phyloP scores from a whole-genome alignment of 2,797 vertebrate genomes.

The Sebastes diaconus region DNA sequence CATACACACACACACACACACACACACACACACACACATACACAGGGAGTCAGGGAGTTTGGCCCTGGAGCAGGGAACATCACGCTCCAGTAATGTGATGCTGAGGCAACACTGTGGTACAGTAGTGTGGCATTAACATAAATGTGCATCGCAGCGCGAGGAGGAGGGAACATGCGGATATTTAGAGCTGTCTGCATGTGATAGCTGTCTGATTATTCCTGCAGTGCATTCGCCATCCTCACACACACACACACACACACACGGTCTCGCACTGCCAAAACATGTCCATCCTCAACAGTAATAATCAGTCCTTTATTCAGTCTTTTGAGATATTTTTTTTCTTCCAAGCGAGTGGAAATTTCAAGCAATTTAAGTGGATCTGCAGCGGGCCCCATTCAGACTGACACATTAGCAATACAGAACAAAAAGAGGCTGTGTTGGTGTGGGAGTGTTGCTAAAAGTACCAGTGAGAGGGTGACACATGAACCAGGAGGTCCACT shows the following conservation, averaged over 20 bases:
- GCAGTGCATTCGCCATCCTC: slow-evolving; percentile 10
- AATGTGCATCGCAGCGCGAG: slow-evolving; percentile 61
- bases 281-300: slow-evolving; percentile 7
- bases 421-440: neutral
- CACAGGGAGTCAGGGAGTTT: slow-evolving; percentile 58
- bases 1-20: slow-evolving; percentile 40
- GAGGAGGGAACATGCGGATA: slow-evolving; percentile 42
- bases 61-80: slow-evolving; percentile 78
- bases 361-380: neutral
- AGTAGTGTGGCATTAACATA: slow-evolving; percentile 69
- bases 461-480: neutral
- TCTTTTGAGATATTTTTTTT: slow-evolving; percentile 16
- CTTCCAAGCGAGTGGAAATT: neutral
- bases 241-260: slow-evolving; percentile 15
- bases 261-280: slow-evolving; percentile 7
- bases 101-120: slow-evolving; percentile 64
- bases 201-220: slow-evolving; percentile 57
- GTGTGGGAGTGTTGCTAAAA: too few species aligned
- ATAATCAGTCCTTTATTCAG: neutral
- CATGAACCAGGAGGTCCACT: neutral
- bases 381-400: neutral
- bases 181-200: slow-evolving; percentile 47
- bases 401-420: neutral
- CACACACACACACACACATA: slow-evolving; percentile 49
- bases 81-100: slow-evolving; percentile 83